These are phyloP conservation scores for Trachops cirrhosus DNA, from an alignment of 2,797 vertebrate species.

Conservation along the genomic window DNA sequence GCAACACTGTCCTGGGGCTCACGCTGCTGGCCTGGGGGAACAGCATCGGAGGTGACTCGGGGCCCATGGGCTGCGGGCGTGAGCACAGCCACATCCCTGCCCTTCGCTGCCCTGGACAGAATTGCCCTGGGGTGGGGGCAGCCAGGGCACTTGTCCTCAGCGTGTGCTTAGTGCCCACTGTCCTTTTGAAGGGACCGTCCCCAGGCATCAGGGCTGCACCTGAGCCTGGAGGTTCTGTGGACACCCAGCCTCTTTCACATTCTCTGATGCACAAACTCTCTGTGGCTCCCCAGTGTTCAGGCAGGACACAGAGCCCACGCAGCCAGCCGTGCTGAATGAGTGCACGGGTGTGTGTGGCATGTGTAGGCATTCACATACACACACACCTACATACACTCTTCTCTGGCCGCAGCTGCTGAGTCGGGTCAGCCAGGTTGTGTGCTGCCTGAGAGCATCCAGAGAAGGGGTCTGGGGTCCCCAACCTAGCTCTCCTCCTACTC, in stretches of 20 bases:
- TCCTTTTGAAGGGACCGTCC: background rate
- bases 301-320: background rate
- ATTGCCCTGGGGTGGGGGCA: accelerated
- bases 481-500: background rate
- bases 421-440: background rate
- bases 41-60: conserved; percentile 91
- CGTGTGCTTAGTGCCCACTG: accelerated
- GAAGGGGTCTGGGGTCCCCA: background rate
- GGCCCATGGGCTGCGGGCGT: background rate
- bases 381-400: background rate
- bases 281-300: background rate
- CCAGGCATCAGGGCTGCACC: accelerated
- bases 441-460: background rate
- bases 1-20: conserved; percentile 96
- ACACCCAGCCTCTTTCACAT: background rate
- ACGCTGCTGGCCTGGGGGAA: conserved; percentile 98
- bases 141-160: background rate
- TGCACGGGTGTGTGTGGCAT: accelerated
- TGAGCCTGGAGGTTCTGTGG: background rate
- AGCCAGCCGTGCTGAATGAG: background rate
- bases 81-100: accelerated
- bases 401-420: background rate
- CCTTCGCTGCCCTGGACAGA: background rate
- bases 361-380: background rate
- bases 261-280: background rate